Base-by-base conservation (phyloP, 2,888 invertebrate species). In the Microplitis manilae region DNA sequence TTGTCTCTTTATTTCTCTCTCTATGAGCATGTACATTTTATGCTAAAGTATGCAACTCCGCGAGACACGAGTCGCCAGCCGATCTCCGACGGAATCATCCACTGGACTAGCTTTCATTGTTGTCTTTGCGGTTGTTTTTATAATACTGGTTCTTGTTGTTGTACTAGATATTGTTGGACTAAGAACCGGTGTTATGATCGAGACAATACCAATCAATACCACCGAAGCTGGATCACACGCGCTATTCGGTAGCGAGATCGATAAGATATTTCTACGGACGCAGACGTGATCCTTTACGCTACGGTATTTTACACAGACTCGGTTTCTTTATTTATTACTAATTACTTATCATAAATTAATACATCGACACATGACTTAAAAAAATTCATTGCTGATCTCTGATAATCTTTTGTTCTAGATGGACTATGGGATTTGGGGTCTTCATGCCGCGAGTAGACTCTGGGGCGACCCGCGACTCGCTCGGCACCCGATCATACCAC, bases 381-480 rank as follows among this genome's bases (percentile, higher is more conserved):
- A 62, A 62, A 62, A 62, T 7, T 62, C 6, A 59, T 30, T 38
- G 7, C 2, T 50, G 68, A 40, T 50, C 30, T 15, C 1, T 9
- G n/a, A 64, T 39, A 38, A 59, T 60, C 60, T 61, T 15, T 17
- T 41, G 17, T n/a, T 20, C n/a, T 81, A 90, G 90, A 90, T 90
- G 90, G 90, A 90, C 88, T 90, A 90, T 89, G 90, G 90, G 85
- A 88, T 89, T 84, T 90, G 90, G 88, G 85, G 86, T 86, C 86
- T 88, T 80, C 88, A 87, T 81, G 87, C 86, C 84, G 88, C 88
- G 85, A 86, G 86, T 83, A 87, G 88, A 86, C 86, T 89, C 82
- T 89, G 88, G 88, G 87, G 86, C 82, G 88, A 89, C 85, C 88
- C 88, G 84, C 86, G 88, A 82, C 83, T 88, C 83, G 82, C 85